Evolutionary conservation across 2,888 invertebrate species (phyloP), one percentile per base, ranked within the genome.

Genomic region (Cyaniris semiargus): DNA sequence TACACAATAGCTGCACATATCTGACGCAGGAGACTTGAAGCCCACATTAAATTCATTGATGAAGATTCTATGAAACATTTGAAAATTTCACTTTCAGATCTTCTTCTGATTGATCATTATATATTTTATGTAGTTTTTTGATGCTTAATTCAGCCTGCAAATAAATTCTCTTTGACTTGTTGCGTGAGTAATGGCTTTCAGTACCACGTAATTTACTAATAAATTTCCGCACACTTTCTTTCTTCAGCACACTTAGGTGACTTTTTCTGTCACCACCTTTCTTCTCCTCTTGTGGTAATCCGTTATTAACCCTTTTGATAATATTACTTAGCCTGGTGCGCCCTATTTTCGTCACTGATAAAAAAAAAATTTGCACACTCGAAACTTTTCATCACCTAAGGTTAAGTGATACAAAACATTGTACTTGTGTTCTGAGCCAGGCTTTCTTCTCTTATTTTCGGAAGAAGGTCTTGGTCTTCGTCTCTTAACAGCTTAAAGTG

Each of bases 81-180:
- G 56, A 18, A 56, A 56, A 56, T n/a, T 56, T 56, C 18, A 56
- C n/a, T 56, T n/a, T 56, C 1, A 85, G 78, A 86, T 79, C n/a
- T n/a, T 18, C 5, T n/a, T n/a, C 31, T 31, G 31, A 18, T 18
- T n/a, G 18, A n/a, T 56, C 56, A 56, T 56, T n/a, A 44, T 44
- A 44, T 56, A 27, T 27, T 27, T 27, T 27, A 27, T 27, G 27
- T 2, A 27, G 27, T 27, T 27, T 27, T 27, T 27, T 27, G 27
- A 27, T 2, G 27, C 27, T 27, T 27, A 27, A 27, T 27, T 27
- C 27, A 27, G 27, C 27, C 27, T 27, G 27, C 27, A 27, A 27
- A 27, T 27, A 27, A 27, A 27, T 27, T 27, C 27, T 27, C 27
- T 27, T 27, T 27, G 27, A 27, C 27, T 27, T 27, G 27, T 27